These are phyloP conservation scores for Helobdella robusta DNA, from an alignment of 2,888 invertebrate genomes.

Conservation along the genomic window DNA sequence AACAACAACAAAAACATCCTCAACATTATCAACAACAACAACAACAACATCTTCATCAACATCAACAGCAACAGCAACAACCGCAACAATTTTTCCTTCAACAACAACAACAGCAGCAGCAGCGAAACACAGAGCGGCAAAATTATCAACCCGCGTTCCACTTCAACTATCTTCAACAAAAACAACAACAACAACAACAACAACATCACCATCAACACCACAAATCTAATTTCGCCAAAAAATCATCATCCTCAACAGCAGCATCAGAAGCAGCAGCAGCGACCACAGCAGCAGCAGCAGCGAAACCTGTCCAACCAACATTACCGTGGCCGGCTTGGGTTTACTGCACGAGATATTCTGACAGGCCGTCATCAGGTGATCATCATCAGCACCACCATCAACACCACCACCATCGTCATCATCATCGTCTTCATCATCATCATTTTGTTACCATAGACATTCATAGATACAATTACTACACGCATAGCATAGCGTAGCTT, in stretches of 20 bases:
- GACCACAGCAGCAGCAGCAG: no score
- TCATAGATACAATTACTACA: no score
- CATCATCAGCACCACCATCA: neutral
- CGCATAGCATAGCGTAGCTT: no score
- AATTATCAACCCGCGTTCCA: neutral
- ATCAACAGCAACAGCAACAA: neutral
- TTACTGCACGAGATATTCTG: slow-evolving; percentile 78
- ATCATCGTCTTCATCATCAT: neutral
- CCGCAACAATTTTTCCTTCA: neutral
- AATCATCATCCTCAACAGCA: slow-evolving; percentile 2
- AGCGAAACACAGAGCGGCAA: neutral
- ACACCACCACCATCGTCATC: neutral
- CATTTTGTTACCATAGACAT: no score
- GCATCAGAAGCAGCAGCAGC: neutral
- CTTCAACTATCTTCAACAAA: neutral
- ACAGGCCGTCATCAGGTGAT: slow-evolving; percentile 53
- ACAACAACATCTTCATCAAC: neutral
- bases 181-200: slow-evolving; percentile 1
- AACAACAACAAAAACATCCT: neutral
- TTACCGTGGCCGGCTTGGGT: slow-evolving; percentile 86
- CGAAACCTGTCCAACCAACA: no score
- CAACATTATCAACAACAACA: neutral
- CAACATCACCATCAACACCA: slow-evolving; percentile 10
- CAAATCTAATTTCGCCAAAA: no score
- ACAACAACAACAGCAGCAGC: neutral